Conservation (phyloP, 1,140 invertebrate species). For the Melipona quadrifasciata region DNA sequence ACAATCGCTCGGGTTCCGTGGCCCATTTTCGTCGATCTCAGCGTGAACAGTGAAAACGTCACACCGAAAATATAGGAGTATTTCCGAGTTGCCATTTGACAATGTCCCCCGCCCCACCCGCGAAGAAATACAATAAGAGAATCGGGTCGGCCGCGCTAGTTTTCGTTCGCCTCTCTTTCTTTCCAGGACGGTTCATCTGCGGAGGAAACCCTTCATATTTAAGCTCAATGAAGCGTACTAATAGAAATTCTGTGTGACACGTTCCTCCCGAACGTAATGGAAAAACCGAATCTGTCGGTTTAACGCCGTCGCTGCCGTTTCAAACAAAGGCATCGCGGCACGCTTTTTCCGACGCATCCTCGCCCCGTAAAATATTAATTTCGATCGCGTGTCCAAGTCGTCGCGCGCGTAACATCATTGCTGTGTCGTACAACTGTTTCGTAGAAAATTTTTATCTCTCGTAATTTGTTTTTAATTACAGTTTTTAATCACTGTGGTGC, state of each 20-base stretch:
- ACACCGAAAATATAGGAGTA: not conserved
- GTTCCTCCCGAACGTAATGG: not conserved
- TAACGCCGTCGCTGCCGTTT: not conserved
- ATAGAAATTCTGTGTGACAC: constrained; percentile 25
- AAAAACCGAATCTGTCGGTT: constrained; percentile 30
- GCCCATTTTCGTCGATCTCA: not conserved
- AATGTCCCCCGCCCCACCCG: no score
- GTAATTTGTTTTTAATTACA: no score
- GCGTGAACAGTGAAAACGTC: not conserved
- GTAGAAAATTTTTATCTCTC: not conserved
- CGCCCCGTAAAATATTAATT: not conserved
- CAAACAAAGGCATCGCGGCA: not conserved
- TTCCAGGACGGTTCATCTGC: not conserved
- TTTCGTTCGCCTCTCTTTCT: constrained; percentile 3
- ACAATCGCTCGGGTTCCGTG: not conserved
- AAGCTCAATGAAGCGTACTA: constrained; percentile 31
- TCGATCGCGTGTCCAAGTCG: not conserved
- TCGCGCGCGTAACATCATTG: not conserved
- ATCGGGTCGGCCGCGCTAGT: not conserved
- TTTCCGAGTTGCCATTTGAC: not conserved
- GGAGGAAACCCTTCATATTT: constrained; percentile 23
- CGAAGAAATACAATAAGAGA: constrained; percentile 8
- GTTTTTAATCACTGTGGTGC: no score
- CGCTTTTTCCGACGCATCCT: not conserved
- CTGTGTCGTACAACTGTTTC: not conserved